Conservation (phyloP, 2,797 vertebrate genomes). For the Enteromius unitaeniatus region DNA sequence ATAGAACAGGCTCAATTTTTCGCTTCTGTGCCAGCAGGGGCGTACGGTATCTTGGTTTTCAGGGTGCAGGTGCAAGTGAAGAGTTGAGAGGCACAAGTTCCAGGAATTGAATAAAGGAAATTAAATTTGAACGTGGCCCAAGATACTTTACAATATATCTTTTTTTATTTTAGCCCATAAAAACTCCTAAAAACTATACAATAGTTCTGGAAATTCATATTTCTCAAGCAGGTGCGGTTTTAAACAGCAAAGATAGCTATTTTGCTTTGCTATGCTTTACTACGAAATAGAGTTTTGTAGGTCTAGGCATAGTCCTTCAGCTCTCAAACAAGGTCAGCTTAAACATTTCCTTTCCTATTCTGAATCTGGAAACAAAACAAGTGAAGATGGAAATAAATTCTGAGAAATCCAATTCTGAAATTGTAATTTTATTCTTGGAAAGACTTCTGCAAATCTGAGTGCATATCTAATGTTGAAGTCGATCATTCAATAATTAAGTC, state of each 20-base stretch:
- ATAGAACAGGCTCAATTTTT: slow-evolving; percentile 2
- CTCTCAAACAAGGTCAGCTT: background rate
- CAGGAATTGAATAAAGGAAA: background rate
- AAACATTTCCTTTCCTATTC: background rate
- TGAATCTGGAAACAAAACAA: background rate
- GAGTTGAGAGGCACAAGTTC: background rate
- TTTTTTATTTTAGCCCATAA: too few relatives aligned
- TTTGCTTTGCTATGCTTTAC: background rate
- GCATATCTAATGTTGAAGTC: background rate
- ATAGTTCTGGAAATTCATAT: background rate
- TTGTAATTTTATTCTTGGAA: background rate
- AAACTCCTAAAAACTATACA: background rate
- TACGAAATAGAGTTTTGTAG: background rate
- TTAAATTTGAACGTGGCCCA: background rate
- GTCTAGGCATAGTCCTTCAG: background rate
- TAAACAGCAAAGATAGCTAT: background rate
- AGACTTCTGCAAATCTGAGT: background rate
- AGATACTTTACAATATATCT: background rate
- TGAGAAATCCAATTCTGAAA: background rate
- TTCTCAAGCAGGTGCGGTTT: background rate
- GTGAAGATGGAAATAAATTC: background rate
- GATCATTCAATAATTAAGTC: slow-evolving; percentile 11
- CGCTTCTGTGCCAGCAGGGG: background rate
- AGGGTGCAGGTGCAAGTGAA: background rate
- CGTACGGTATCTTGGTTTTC: background rate